A percentile compares a stretch with the other conserved stretches of the same genome.
phyloP scores from a whole-genome alignment of 2,797 vertebrate species.

The Falco peregrinus region DNA sequence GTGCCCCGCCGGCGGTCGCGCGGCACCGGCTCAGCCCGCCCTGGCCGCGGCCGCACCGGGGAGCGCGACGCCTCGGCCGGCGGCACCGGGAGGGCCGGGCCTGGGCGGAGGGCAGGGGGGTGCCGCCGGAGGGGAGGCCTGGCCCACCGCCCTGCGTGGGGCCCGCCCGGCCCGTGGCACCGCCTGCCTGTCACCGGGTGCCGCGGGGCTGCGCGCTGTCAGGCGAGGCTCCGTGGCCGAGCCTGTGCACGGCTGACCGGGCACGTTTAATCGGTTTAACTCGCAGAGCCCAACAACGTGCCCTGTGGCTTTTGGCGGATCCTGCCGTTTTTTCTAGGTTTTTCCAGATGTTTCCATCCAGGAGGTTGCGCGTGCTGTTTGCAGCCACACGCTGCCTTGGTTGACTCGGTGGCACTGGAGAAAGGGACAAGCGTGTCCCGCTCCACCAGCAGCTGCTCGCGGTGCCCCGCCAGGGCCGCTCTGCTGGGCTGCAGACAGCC shows the following conservation, averaged over 20 bases:
- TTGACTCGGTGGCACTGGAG: rapidly evolving
- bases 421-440: neutral
- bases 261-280: rapidly evolving
- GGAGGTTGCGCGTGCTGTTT: neutral
- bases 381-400: neutral
- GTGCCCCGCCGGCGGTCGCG: no score
- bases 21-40: neutral
- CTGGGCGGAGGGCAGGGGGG: neutral
- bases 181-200: neutral
- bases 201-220: neutral
- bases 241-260: rapidly evolving
- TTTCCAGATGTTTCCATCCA: neutral
- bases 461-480: rapidly evolving
- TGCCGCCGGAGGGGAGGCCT: no score
- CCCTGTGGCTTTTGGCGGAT: neutral
- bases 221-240: no score
- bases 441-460: rapidly evolving
- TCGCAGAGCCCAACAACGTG: rapidly evolving
- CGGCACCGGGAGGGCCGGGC: neutral
- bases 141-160: neutral
- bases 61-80: no score
- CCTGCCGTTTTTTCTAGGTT: neutral
- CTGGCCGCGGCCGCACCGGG: no score
- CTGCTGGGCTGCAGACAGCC: neutral
- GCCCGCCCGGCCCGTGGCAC: no score